phyloP scores from a whole-genome alignment of 2,797 vertebrate genomes.

The Onychomys torridus region DNA sequence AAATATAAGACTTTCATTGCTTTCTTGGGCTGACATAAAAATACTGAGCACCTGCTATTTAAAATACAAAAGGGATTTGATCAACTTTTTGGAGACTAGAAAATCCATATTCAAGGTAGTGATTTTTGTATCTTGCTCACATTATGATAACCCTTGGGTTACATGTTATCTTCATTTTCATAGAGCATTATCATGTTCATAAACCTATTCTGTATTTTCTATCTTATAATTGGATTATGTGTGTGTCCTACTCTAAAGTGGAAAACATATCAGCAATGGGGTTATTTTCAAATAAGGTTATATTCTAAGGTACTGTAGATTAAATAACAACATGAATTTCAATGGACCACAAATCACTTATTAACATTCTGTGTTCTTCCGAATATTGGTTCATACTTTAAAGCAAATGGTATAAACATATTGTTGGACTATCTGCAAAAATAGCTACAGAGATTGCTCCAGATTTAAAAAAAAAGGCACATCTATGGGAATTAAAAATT shows the following conservation, averaged over 20 bases:
- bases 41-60: not conserved
- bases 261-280: not conserved
- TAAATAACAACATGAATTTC: not conserved
- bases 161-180: not conserved
- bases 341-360: not conserved
- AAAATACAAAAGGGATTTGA: not conserved
- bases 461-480: not conserved
- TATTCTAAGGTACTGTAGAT: not conserved
- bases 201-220: not conserved
- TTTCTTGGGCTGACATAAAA: not conserved
- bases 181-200: not conserved
- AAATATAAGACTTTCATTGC: not conserved
- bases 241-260: not conserved
- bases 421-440: not conserved
- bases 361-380: not conserved
- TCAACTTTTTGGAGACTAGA: not conserved
- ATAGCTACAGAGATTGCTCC: not conserved
- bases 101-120: not conserved
- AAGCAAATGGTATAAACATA: not conserved
- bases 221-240: not conserved
- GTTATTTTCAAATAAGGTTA: not conserved
- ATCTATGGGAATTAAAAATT: not conserved
- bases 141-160: not conserved
- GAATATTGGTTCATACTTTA: not conserved
- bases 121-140: not conserved